These are phyloP conservation scores for Parus major DNA, from an alignment of 2,113 vertebrate species.

Conservation along the genomic window DNA sequence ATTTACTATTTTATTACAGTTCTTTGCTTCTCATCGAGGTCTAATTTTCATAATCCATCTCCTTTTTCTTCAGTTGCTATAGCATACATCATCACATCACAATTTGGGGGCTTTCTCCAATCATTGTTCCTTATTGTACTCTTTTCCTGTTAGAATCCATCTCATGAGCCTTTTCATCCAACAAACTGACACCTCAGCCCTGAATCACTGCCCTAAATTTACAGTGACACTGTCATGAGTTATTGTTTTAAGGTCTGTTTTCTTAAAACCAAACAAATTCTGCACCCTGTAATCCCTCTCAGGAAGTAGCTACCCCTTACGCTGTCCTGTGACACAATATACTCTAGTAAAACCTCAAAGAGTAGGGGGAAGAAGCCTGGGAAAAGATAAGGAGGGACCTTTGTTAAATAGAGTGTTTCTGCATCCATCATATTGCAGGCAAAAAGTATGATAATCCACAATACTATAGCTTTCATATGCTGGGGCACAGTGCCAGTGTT, in stretches of 20 bases:
- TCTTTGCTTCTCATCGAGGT: background rate
- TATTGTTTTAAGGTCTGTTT: background rate
- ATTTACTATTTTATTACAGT: background rate
- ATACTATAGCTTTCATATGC: constrained; percentile 21
- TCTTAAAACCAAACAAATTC: background rate
- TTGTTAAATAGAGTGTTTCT: constrained; percentile 46
- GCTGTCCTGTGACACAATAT: background rate
- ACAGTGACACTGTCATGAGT: background rate
- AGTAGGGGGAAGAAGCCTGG: background rate
- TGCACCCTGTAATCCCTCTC: background rate
- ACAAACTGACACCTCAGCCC: background rate
- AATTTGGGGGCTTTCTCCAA: background rate
- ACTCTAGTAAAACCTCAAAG: background rate
- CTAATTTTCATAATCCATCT: background rate
- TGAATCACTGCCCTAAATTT: accelerated
- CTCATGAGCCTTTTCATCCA: background rate
- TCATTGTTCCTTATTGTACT: background rate
- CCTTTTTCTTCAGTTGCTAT: background rate
- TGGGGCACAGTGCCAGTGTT: constrained; percentile 14
- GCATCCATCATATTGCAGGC: constrained; percentile 26
- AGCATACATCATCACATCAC: background rate
- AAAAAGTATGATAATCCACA: constrained; percentile 49
- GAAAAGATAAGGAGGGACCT: background rate
- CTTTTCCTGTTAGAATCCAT: background rate
- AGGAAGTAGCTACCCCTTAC: background rate